Conservation (phyloP, 2,797 vertebrate species). For the Ara ararauna region DNA sequence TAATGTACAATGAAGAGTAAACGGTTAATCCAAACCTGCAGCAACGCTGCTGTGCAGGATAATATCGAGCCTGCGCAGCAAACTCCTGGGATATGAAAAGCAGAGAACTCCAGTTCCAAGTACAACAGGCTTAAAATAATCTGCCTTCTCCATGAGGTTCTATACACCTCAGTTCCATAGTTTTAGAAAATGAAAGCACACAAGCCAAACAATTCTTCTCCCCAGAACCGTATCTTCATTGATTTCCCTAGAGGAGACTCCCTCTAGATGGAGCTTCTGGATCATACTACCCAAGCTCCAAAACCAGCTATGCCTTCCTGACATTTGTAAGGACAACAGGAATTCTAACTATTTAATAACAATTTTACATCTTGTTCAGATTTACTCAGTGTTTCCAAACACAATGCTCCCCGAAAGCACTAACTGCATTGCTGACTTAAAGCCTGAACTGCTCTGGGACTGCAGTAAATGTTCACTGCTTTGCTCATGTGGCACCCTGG, state of each 20-base stretch:
- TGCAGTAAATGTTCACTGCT: not conserved
- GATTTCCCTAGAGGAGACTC: not conserved
- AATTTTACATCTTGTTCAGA: not conserved
- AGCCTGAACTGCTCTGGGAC: not conserved
- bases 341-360: not conserved
- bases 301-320: not conserved
- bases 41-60: not conserved
- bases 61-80: not conserved
- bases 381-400: not conserved
- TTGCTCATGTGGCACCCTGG: not conserved
- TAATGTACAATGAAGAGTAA: not conserved
- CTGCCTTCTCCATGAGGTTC: not conserved
- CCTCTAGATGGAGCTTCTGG: constrained; percentile 47
- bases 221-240: not conserved
- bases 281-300: not conserved
- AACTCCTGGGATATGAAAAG: not conserved
- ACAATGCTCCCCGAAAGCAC: not conserved
- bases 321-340: not conserved
- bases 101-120: not conserved
- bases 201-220: not conserved
- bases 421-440: not conserved
- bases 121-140: not conserved
- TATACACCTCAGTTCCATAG: not conserved
- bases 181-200: not conserved
- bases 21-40: not conserved